Evolutionary conservation across 2,113 vertebrate genomes (phyloP).

Genomic region (human (Homo sapiens)): DNA sequence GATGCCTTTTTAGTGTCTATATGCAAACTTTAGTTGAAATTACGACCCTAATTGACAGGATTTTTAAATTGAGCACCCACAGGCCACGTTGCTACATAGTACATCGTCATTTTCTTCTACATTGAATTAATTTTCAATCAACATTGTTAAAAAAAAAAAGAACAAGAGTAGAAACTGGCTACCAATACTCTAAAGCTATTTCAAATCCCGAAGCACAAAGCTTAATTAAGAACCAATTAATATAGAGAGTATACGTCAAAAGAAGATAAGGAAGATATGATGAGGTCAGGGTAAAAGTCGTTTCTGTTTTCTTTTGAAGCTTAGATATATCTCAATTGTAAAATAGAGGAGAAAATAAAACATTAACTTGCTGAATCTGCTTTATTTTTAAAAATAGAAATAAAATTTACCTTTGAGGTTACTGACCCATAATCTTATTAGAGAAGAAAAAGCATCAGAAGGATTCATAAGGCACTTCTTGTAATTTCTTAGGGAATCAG

Average conservation of each 20-base stretch:
- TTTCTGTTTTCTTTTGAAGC: conserved; percentile 43
- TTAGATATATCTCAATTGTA: conserved; percentile 50
- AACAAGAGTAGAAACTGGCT: conserved; percentile 65
- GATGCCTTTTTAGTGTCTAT: conserved; percentile 78
- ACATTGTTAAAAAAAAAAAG: conserved; percentile 69
- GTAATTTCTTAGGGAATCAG: not conserved
- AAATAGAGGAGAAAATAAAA: not conserved
- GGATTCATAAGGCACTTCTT: not conserved
- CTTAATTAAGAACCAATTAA: conserved; percentile 83
- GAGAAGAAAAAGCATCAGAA: not conserved
- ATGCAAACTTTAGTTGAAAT: conserved; percentile 81
- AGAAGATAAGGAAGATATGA: conserved; percentile 55
- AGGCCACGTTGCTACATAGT: conserved; percentile 72
- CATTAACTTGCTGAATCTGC: not conserved
- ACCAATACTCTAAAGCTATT: conserved; percentile 77
- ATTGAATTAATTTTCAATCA: conserved; percentile 80
- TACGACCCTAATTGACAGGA: conserved; percentile 80
- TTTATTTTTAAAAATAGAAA: conserved; percentile 11
- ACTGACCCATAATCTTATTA: not conserved
- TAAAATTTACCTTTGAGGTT: not conserved
- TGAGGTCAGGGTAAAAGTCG: conserved; percentile 76
- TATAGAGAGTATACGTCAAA: conserved; percentile 56
- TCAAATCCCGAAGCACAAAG: conserved; percentile 80
- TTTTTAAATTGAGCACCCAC: conserved; percentile 84
- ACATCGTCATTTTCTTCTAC: conserved; percentile 78